A percentile compares a stretch with the other conserved stretches of the same genome.
Conservation (phyloP, 1,140 invertebrate species). For the Hormaphis cornu region DNA sequence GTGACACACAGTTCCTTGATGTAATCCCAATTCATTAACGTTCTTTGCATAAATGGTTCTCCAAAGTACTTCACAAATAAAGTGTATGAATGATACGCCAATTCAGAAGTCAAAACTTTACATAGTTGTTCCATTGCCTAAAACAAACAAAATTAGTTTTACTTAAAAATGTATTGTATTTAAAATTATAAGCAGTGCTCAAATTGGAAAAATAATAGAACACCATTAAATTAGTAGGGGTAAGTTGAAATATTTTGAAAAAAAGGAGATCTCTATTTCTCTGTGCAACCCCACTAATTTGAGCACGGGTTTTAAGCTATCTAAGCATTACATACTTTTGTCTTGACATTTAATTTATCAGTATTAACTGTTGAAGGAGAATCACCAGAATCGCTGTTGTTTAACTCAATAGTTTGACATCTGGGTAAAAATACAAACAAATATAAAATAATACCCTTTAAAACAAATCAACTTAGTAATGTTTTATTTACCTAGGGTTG, state of each 20-base stretch:
- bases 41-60: conserved; percentile 56
- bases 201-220: no score
- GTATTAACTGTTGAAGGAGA: conserved; percentile 26
- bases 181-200: no score
- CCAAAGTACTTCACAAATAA: conserved; percentile 66
- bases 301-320: no score
- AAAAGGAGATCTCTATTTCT: no score
- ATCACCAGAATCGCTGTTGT: conserved; percentile 33
- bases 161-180: background rate
- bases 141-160: conserved; percentile 21
- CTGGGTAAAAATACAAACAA: background rate
- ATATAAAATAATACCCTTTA: no score
- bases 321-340: conserved; percentile 15
- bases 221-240: no score
- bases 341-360: conserved; percentile 29
- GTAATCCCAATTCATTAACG: conserved; percentile 65
- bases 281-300: no score
- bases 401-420: background rate
- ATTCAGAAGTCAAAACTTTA: conserved; percentile 67
- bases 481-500: background rate
- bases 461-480: background rate
- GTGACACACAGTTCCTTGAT: conserved; percentile 56
- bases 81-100: conserved; percentile 74
- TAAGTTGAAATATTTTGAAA: no score
- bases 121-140: conserved; percentile 67